Evolutionary conservation across 2,113 vertebrate species (phyloP).

Genomic region (Zootoca vivipara): DNA sequence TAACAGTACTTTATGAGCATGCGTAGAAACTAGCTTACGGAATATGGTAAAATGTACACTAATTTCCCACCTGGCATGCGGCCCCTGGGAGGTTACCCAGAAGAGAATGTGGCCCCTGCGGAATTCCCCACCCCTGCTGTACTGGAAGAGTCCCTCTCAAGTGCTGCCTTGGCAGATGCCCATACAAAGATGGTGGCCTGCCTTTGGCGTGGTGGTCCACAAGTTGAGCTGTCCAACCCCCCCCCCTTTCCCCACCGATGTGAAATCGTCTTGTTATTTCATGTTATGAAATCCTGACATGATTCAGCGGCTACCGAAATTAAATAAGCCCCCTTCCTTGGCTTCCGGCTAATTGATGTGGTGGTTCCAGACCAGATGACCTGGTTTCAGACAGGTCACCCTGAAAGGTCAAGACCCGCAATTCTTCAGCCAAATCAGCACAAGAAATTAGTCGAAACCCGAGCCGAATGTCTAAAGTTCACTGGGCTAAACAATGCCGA

Average conservation of each 20-base stretch:
- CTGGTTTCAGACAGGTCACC: conserved; percentile 62
- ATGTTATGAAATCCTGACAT: conserved; percentile 47
- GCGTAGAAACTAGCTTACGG: too few relatives aligned
- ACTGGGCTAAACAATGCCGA: conserved; percentile 70
- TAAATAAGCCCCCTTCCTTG: conserved; percentile 48
- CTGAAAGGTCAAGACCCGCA: conserved; percentile 59
- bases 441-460: conserved; percentile 77
- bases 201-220: background rate
- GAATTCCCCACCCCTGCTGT: too few relatives aligned
- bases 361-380: conserved; percentile 47
- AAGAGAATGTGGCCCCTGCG: too few relatives aligned
- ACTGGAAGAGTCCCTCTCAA: background rate
- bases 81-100: too few relatives aligned
- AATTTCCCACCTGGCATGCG: too few relatives aligned
- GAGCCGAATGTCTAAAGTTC: conserved; percentile 77
- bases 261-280: conserved; percentile 52
- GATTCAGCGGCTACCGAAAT: conserved; percentile 56
- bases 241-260: fast-evolving
- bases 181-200: background rate
- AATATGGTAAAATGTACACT: too few relatives aligned
- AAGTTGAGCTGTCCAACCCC: background rate
- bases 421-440: conserved; percentile 66
- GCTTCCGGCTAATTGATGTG: conserved; percentile 65
- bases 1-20: too few relatives aligned
- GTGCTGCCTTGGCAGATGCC: background rate